Evolutionary conservation across 1,140 invertebrate genomes (phyloP).

Genomic region (Platyura marginata): DNA sequence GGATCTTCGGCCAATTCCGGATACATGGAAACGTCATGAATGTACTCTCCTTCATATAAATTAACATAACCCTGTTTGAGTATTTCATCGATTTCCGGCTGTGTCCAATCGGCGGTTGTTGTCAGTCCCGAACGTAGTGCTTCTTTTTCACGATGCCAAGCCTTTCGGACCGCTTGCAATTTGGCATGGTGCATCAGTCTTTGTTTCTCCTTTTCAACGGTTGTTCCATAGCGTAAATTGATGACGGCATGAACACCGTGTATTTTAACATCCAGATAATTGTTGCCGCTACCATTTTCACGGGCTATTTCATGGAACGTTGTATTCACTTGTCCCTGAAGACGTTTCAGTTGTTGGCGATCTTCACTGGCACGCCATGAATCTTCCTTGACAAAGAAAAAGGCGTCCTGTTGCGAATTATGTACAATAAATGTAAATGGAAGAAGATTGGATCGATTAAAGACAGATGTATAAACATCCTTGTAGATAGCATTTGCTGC

Average conservation of each 20-base stretch:
- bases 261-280: slow-evolving; percentile 68
- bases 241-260: slow-evolving; percentile 65
- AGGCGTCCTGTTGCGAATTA: slow-evolving; percentile 74
- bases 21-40: slow-evolving; percentile 72
- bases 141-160: slow-evolving; percentile 81
- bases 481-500: slow-evolving; percentile 72
- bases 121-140: slow-evolving; percentile 55
- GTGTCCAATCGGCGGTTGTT: slow-evolving; percentile 52
- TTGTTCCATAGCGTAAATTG: slow-evolving; percentile 76
- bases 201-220: slow-evolving; percentile 69
- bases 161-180: slow-evolving; percentile 64
- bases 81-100: slow-evolving; percentile 71
- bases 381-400: slow-evolving; percentile 89
- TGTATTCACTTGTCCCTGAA: slow-evolving; percentile 81
- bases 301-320: slow-evolving; percentile 69
- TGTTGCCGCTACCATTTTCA: slow-evolving; percentile 45
- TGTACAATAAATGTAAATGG: slow-evolving; percentile 79
- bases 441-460: slow-evolving; percentile 77
- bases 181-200: slow-evolving; percentile 76
- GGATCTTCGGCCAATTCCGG: slow-evolving; percentile 89
- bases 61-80: slow-evolving; percentile 61
- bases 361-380: slow-evolving; percentile 75
- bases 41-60: slow-evolving; percentile 78
- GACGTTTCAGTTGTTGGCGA: slow-evolving; percentile 65
- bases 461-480: slow-evolving; percentile 86